Evolutionary conservation across 2,888 invertebrate genomes (phyloP).

Genomic region (Timema podura): DNA sequence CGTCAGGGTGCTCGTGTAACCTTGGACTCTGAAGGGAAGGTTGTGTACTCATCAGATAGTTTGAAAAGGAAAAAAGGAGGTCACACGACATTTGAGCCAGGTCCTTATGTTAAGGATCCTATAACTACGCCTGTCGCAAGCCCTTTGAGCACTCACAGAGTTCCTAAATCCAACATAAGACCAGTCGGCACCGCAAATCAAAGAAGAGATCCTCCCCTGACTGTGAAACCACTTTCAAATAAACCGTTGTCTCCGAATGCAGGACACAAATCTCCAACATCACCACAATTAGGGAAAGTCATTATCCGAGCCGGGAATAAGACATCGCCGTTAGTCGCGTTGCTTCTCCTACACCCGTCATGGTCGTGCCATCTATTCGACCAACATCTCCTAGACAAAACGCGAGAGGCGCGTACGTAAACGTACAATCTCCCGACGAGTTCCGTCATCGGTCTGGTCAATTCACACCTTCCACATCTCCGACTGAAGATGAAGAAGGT

Average conservation of each 20-base stretch:
- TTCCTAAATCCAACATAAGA: conserved; percentile 43
- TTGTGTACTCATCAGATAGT: conserved; percentile 84
- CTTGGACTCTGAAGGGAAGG: conserved; percentile 80
- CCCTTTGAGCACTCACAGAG: conserved; percentile 48
- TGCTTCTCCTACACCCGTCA: conserved; percentile 18
- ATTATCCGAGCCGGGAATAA: conserved; percentile 56
- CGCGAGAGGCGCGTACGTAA: conserved; percentile 29
- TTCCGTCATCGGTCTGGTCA: conserved; percentile 17
- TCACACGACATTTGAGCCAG: conserved; percentile 80
- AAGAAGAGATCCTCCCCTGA: conserved; percentile 15
- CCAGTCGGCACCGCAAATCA: conserved; percentile 41
- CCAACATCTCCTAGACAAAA: conserved; percentile 24
- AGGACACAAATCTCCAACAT: conserved; percentile 44
- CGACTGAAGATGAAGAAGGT: conserved; percentile 60
- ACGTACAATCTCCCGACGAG: conserved; percentile 27
- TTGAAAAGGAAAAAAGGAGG: conserved; percentile 68
- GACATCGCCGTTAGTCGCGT: conserved; percentile 28
- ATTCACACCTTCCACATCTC: conserved; percentile 40
- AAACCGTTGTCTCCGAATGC: conserved; percentile 29
- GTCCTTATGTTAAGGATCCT: conserved; percentile 54
- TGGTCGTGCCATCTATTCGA: conserved; percentile 17
- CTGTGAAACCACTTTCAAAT: neutral
- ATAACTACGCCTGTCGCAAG: conserved; percentile 50
- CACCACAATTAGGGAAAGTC: conserved; percentile 62
- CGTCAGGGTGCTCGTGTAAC: conserved; percentile 73